These are phyloP conservation scores for Sebastes ruberrimus DNA, from an alignment of 2,797 vertebrate species.

Conservation along the genomic window DNA sequence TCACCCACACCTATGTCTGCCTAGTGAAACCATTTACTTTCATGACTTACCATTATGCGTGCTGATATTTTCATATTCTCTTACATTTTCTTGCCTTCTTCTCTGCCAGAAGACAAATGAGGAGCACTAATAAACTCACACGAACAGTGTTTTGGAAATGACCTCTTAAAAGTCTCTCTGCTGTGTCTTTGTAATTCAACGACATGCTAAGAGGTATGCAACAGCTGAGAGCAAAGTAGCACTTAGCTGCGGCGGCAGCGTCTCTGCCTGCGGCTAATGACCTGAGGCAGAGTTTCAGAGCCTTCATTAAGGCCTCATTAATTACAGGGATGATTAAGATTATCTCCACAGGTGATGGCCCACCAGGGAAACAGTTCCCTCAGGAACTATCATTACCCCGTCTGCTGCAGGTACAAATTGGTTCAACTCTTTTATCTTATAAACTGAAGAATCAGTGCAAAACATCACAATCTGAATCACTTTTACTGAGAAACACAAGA, in stretches of 20 bases:
- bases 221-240: conserved; percentile 44
- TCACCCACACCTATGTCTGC: fast-evolving
- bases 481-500: neutral
- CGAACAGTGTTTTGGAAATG: neutral
- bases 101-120: neutral
- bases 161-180: neutral
- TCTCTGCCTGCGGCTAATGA: conserved; percentile 39
- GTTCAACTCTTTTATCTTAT: neutral
- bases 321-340: conserved; percentile 57
- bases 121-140: neutral
- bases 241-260: neutral
- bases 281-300: conserved; percentile 35
- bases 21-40: neutral
- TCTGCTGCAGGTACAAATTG: neutral
- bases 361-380: conserved; percentile 27
- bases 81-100: neutral
- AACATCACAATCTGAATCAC: neutral
- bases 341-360: conserved; percentile 60
- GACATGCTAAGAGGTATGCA: neutral
- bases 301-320: conserved; percentile 59
- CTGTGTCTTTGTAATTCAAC: conserved; percentile 13
- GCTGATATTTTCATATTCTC: neutral
- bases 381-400: neutral
- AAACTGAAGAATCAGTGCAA: neutral
- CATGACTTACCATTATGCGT: neutral